Base-by-base conservation (phyloP, 2,797 vertebrate genomes). In the Gobionotothen gibberifrons region DNA sequence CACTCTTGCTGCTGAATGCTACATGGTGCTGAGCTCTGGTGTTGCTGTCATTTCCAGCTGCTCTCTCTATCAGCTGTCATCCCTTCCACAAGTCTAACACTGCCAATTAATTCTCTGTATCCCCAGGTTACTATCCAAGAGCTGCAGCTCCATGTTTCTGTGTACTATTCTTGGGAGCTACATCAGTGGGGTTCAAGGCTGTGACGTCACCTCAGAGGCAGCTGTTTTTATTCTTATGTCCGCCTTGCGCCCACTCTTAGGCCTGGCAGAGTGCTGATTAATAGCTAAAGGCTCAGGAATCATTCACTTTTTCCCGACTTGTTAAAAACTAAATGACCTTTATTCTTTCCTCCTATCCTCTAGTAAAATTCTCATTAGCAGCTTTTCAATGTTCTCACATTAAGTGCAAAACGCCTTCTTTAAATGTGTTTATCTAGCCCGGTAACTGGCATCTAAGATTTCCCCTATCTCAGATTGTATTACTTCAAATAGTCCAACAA, bases 51-150 rank as follows among this genome's bases (percentile, higher is more conserved):
- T 75, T 71, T 85, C 82, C 91, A 92, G 90, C 90, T 93, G 91
- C 66, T 91, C 87, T 75, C 51, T 81, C 79, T 90, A 89, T 90
- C 90, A 91, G 90, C 88, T 92, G 92, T 93, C 92, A 88, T 86
- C 90, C 74, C 89, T 69, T 87, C 78, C 74, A 83, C 68, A 74
- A 81, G 87, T 83, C 83, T 81, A 36, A 84, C 73, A 65, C 81
- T 68, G 82, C 90, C 84, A 92, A 83, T 88, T 91, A 86, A 85
- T 89, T 90, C 82, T 75, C 87, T 55, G 61, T 62, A 69, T 86
- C 75, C 68, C 82, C 44, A 19, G 9, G 6, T 72, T 67, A 62
- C 82, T 54, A 70, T 72, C 81, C 60, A 32, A 78, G 61, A 77
- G 70, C 83, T 70, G 69, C 69, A 62, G 86, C 76, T 48, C 58